Evolutionary conservation across 2,113 vertebrate species (phyloP).

Genomic region (Pseudopodoces humilis): DNA sequence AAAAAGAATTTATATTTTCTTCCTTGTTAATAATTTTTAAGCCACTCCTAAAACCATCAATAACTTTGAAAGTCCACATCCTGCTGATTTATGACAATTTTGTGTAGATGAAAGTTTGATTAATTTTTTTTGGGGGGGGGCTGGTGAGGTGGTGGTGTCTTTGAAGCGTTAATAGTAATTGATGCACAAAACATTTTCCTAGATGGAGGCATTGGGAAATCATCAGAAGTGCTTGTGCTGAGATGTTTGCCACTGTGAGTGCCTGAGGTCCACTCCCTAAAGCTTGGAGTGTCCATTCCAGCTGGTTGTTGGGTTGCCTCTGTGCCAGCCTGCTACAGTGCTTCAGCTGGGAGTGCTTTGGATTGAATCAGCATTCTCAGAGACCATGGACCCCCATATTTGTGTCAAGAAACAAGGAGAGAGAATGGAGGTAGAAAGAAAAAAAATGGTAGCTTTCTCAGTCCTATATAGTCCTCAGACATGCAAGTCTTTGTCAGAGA

Average conservation of each 20-base stretch:
- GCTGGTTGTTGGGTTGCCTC: background rate
- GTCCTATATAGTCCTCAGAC: too few species aligned
- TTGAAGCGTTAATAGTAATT: background rate
- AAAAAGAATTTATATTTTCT: background rate
- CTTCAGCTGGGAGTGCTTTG: background rate
- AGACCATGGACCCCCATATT: background rate
- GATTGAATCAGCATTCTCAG: background rate
- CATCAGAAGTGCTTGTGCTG: background rate
- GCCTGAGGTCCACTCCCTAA: background rate
- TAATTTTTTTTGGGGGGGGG: background rate
- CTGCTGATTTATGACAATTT: background rate
- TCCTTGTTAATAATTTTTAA: background rate
- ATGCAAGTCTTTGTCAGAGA: background rate
- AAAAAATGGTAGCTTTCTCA: background rate
- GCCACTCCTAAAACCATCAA: background rate
- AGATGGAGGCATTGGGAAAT: background rate
- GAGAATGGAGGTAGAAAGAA: background rate
- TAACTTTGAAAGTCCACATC: background rate
- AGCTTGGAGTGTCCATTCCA: background rate
- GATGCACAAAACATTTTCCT: background rate
- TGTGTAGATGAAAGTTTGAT: background rate
- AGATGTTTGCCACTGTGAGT: background rate
- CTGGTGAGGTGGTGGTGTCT: fast-evolving
- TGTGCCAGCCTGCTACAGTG: background rate
- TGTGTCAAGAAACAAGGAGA: background rate